Evolutionary conservation across 2,888 invertebrate genomes (phyloP).

Genomic region (Clivina fossor): DNA sequence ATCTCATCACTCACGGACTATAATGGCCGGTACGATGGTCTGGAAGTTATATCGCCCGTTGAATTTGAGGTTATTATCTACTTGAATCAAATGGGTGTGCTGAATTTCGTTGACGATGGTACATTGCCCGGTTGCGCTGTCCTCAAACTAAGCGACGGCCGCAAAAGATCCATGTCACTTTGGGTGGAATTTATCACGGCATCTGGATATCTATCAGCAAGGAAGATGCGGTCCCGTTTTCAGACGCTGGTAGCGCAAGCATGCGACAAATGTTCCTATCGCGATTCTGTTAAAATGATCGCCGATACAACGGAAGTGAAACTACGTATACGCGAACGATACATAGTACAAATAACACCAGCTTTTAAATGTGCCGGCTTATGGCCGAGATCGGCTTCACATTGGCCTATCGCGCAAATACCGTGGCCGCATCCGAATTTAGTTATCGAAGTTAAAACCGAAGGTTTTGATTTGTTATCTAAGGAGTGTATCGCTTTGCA

Average conservation of each 20-base stretch:
- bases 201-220: slow-evolving; percentile 88
- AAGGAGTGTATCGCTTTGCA: slow-evolving; percentile 81
- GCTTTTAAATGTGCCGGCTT: slow-evolving; percentile 92
- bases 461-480: slow-evolving; percentile 90
- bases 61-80: slow-evolving; percentile 95
- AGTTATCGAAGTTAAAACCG: slow-evolving; percentile 89
- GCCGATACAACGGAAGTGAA: slow-evolving; percentile 93
- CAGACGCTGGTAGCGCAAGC: slow-evolving; percentile 87
- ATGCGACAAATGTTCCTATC: slow-evolving; percentile 89
- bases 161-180: slow-evolving; percentile 94
- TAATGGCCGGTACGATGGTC: slow-evolving; percentile 89
- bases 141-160: slow-evolving; percentile 89
- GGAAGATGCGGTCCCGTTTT: slow-evolving; percentile 91
- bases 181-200: slow-evolving; percentile 99
- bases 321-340: slow-evolving; percentile 83
- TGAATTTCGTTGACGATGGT: slow-evolving; percentile 96
- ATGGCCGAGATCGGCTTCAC: slow-evolving; percentile 92
- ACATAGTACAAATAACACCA: slow-evolving; percentile 91
- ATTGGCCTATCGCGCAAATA: slow-evolving; percentile 89
- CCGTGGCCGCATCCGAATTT: slow-evolving; percentile 92
- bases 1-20: slow-evolving; percentile 88
- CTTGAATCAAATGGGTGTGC: slow-evolving; percentile 96
- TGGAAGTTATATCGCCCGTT: slow-evolving; percentile 87
- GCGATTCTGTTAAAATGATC: slow-evolving; percentile 92
- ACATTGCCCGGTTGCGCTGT: slow-evolving; percentile 92